These are phyloP conservation scores for Lutra lutra DNA, from an alignment of 2,797 vertebrate species.

Conservation along the genomic window DNA sequence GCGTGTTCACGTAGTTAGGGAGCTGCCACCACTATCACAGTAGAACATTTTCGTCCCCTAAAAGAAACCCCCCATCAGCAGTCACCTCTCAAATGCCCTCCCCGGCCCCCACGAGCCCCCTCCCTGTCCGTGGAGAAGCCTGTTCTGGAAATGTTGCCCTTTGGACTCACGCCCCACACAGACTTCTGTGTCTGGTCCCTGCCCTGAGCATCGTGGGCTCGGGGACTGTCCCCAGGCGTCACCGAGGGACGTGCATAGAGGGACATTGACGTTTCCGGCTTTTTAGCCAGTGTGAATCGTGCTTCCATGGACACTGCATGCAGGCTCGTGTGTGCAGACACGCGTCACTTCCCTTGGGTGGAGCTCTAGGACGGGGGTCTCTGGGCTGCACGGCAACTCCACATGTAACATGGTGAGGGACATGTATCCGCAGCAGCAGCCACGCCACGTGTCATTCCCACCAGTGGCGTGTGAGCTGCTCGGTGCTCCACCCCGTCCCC, in stretches of 20 bases:
- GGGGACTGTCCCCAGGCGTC: not conserved
- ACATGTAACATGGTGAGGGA: rapidly evolving
- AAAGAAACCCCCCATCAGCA: not conserved
- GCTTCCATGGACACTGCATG: rapidly evolving
- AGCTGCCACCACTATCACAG: not conserved
- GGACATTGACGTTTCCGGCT: not conserved
- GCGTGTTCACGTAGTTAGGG: not conserved
- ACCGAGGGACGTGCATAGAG: not conserved
- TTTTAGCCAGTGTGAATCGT: rapidly evolving
- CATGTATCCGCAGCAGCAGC: no score
- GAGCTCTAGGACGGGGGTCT: not conserved
- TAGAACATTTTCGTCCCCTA: not conserved
- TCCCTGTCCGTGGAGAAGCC: not conserved
- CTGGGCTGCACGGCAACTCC: rapidly evolving
- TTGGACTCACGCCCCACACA: rapidly evolving
- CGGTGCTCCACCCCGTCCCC: not conserved
- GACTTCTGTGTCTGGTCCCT: not conserved
- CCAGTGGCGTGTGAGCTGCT: not conserved
- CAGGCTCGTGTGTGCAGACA: rapidly evolving
- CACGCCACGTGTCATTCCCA: not conserved
- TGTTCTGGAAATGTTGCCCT: not conserved
- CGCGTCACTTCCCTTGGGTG: not conserved
- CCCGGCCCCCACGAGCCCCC: rapidly evolving
- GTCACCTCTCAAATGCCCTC: no score
- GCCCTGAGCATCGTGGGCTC: rapidly evolving